phyloP scores from a whole-genome alignment of 2,888 invertebrate species.

The Campoplex capitator region DNA sequence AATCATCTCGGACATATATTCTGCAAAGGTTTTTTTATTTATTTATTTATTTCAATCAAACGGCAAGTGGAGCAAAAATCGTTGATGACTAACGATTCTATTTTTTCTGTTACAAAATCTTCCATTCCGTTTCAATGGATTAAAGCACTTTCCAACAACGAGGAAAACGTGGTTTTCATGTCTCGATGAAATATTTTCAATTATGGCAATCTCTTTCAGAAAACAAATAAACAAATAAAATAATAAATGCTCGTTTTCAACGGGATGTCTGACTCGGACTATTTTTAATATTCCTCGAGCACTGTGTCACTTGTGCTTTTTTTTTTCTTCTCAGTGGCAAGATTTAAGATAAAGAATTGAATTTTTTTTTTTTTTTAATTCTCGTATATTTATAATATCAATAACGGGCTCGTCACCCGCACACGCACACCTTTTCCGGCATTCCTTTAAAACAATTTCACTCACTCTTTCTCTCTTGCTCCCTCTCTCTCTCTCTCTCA shows the following conservation, averaged over 20 bases:
- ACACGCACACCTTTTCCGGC: conserved; percentile 20
- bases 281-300: conserved; percentile 14
- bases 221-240: conserved; percentile 11
- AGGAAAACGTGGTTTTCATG: conserved; percentile 12
- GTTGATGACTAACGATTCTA: neutral
- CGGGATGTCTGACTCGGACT: conserved; percentile 16
- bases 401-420: conserved; percentile 2
- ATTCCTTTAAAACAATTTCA: conserved; percentile 37
- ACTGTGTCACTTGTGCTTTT: neutral
- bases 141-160: conserved; percentile 51
- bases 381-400: conserved; percentile 27
- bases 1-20: conserved; percentile 17
- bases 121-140: conserved; percentile 9
- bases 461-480: conserved; percentile 21
- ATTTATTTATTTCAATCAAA: conserved; percentile 1
- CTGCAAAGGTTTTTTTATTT: conserved; percentile 22
- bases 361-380: conserved; percentile 24
- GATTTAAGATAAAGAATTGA: conserved; percentile 29
- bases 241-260: conserved; percentile 47
- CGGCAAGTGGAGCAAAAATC: conserved; percentile 23
- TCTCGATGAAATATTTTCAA: conserved; percentile 37
- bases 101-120: neutral
- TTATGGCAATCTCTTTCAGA: conserved; percentile 61
- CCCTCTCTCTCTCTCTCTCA: conserved; percentile 10
- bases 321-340: conserved; percentile 28